Evolutionary conservation across 2,797 vertebrate genomes (phyloP).

Genomic region (Gila robusta): DNA sequence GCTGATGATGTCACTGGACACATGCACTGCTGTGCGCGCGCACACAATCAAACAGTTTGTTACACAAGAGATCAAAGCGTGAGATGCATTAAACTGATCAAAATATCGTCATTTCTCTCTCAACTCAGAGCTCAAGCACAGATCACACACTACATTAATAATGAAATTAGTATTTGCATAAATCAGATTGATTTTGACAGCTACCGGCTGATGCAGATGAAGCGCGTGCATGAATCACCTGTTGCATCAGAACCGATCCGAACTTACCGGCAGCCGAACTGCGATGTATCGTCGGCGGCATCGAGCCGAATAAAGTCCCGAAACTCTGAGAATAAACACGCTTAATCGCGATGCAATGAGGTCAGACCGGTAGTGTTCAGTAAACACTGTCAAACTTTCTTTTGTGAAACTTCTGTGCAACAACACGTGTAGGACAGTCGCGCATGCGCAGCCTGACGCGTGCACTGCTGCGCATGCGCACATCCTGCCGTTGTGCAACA

Average conservation of each 20-base stretch:
- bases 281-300: slow-evolving; percentile 11
- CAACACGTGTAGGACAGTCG: neutral
- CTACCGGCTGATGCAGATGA: neutral
- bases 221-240: neutral
- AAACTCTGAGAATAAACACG: too few species aligned
- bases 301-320: neutral
- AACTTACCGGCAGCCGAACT: neutral
- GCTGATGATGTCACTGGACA: neutral
- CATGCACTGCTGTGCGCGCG: neutral
- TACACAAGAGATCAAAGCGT: neutral
- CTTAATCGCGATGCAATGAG: fast-evolving
- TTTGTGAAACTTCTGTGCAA: neutral
- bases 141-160: neutral
- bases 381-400: neutral
- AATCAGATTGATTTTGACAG: neutral
- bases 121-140: neutral
- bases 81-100: neutral
- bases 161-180: neutral
- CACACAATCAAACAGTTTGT: neutral
- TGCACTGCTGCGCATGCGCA: neutral
- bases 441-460: neutral
- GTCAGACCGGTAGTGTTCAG: neutral
- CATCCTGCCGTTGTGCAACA: too few species aligned
- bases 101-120: neutral
- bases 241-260: neutral